A percentile compares a stretch with the other conserved stretches of the same genome.
Conservation (phyloP, 2,797 vertebrate genomes). For the Danio choprae region DNA sequence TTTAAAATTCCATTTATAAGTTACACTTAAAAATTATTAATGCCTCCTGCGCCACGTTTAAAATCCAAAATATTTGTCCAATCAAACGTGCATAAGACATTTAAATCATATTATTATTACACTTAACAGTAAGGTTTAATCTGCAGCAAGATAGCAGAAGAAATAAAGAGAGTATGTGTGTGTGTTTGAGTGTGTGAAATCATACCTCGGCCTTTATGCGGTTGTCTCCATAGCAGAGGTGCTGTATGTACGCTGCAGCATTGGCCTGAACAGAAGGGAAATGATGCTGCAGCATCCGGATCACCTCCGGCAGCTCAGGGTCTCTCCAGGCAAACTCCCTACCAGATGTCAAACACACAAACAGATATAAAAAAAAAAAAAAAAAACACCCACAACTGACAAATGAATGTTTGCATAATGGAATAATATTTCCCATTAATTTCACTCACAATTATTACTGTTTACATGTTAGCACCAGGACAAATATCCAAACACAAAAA, state of each 20-base stretch:
- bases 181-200: slow-evolving; percentile 1
- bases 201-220: slow-evolving; percentile 92
- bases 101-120: background rate
- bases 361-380: background rate
- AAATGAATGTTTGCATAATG: slow-evolving; percentile 13
- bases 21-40: background rate
- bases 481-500: background rate
- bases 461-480: slow-evolving; percentile 1
- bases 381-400: background rate
- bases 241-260: slow-evolving; percentile 95
- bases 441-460: background rate
- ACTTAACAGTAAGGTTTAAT: background rate
- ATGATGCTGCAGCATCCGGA: slow-evolving; percentile 98
- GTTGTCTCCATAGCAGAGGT: slow-evolving; percentile 97
- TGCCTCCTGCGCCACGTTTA: background rate
- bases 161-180: background rate
- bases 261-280: slow-evolving; percentile 98
- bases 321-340: slow-evolving; percentile 99
- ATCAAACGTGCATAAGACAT: background rate
- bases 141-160: background rate
- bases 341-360: slow-evolving; percentile 35
- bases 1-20: background rate
- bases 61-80: background rate
- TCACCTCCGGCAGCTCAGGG: slow-evolving; percentile 93
- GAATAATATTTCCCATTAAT: background rate